These are phyloP conservation scores for Cardiocondyla obscurior DNA, from an alignment of 1,140 invertebrate species.

Conservation along the genomic window DNA sequence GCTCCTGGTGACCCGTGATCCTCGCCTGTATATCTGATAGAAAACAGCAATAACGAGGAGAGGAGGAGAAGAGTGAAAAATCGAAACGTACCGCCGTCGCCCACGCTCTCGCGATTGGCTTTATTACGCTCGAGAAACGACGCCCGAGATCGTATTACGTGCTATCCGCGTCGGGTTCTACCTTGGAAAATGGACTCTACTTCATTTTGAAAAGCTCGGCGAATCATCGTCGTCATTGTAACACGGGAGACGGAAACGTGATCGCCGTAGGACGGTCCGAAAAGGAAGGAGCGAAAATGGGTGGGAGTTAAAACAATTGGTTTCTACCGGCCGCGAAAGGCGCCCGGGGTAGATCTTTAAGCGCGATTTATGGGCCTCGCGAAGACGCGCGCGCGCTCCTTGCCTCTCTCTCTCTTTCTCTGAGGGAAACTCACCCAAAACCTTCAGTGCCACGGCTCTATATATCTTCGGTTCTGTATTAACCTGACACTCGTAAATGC, in stretches of 20 bases:
- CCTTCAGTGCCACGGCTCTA: constrained; percentile 78
- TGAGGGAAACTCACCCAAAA: constrained; percentile 76
- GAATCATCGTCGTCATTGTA: not conserved
- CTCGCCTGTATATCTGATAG: constrained; percentile 90
- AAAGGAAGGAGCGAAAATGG: no score
- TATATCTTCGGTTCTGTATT: constrained; percentile 85
- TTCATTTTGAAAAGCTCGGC: constrained; percentile 26
- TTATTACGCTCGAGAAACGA: constrained; percentile 9
- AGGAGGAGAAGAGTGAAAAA: constrained; percentile 2
- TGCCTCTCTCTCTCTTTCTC: constrained; percentile 30
- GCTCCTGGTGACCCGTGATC: constrained; percentile 92
- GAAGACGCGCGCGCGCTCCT: not conserved
- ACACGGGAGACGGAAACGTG: not conserved
- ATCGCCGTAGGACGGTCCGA: not conserved
- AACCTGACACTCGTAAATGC: constrained; percentile 87
- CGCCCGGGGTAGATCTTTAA: constrained; percentile 46
- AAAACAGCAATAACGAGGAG: constrained; percentile 26
- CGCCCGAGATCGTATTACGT: not conserved
- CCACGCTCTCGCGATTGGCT: constrained; percentile 16
- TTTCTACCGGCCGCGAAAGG: constrained; percentile 15
- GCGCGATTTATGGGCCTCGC: constrained; percentile 27
- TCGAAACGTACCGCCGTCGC: not conserved
- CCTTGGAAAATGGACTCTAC: not conserved
- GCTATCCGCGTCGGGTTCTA: not conserved
- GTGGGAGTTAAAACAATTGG: constrained; percentile 37